Conservation (phyloP, 2,888 invertebrate species). For the Acleris emargana region DNA sequence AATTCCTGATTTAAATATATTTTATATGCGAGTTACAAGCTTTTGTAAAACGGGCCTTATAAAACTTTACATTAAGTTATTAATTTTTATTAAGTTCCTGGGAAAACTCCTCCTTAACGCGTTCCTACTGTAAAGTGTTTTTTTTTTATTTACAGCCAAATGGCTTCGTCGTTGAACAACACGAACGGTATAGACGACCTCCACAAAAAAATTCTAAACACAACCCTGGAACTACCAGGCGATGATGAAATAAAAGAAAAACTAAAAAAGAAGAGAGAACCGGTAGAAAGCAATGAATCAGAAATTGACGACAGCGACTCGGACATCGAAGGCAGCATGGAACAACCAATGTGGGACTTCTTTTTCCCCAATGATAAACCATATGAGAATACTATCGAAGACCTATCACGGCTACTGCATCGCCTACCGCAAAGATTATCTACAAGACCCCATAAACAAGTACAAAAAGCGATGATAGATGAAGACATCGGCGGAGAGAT, state of each 20-base stretch:
- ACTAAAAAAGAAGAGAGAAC: background rate
- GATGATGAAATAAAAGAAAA: slow-evolving; percentile 17
- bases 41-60: too few relatives aligned
- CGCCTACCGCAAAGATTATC: background rate
- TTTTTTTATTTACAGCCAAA: background rate
- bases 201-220: background rate
- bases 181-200: background rate
- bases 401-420: slow-evolving; percentile 5
- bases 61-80: too few relatives aligned
- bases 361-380: slow-evolving; percentile 8
- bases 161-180: background rate
- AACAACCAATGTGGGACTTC: slow-evolving; percentile 6
- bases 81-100: too few relatives aligned
- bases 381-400: slow-evolving; percentile 12
- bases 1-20: too few relatives aligned
- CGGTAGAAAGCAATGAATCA: background rate
- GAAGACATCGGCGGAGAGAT: slow-evolving; percentile 6
- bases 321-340: slow-evolving; percentile 13
- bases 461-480: background rate
- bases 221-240: slow-evolving; percentile 1
- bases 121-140: background rate
- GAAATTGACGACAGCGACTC: slow-evolving; percentile 4
- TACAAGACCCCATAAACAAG: background rate
- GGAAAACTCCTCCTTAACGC: too few relatives aligned
- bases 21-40: too few relatives aligned